phyloP scores from a whole-genome alignment of 2,888 invertebrate species.

The Azorinus chamasolen region DNA sequence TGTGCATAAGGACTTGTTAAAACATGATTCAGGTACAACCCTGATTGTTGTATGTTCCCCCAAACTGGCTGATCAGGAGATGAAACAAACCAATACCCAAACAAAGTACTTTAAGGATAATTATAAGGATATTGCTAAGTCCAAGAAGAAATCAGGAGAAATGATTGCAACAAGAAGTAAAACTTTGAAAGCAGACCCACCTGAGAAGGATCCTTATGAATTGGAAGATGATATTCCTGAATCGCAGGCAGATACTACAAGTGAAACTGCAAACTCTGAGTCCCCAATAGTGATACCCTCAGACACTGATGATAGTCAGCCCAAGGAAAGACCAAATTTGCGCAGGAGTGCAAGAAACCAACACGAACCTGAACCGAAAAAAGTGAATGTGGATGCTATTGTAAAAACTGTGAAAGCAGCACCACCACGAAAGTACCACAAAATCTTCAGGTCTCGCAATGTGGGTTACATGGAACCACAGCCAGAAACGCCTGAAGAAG shows the following conservation, averaged over 20 bases:
- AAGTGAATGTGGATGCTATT: conserved; percentile 31
- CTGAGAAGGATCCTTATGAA: conserved; percentile 53
- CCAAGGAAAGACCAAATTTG: conserved; percentile 1
- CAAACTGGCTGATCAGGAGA: conserved; percentile 70
- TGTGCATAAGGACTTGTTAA: conserved; percentile 73
- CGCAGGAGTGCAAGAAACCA: conserved; percentile 15
- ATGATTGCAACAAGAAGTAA: conserved; percentile 31
- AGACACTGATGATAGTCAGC: conserved; percentile 36
- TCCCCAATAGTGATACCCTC: conserved; percentile 36
- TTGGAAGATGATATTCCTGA: conserved; percentile 43
- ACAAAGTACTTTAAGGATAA: conserved; percentile 72
- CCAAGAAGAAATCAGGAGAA: conserved; percentile 50
- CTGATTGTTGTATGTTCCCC: conserved; percentile 81
- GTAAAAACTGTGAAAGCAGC: conserved; percentile 38
- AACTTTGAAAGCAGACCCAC: conserved; percentile 24
- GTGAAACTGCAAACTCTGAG: conserved; percentile 20
- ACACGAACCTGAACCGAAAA: conserved; percentile 2
- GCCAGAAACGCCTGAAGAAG: conserved; percentile 9
- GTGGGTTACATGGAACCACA: conserved; percentile 56
- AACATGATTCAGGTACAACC: conserved; percentile 77
- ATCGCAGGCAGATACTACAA: neutral
- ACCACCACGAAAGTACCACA: conserved; percentile 59
- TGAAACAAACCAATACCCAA: conserved; percentile 69
- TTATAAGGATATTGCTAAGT: conserved; percentile 54
- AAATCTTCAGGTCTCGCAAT: conserved; percentile 69